Percentiles rank a stretch among this genome's conserved stretches.
Conservation (phyloP, 2,888 invertebrate species). For the Dicyrtoma fusca region DNA sequence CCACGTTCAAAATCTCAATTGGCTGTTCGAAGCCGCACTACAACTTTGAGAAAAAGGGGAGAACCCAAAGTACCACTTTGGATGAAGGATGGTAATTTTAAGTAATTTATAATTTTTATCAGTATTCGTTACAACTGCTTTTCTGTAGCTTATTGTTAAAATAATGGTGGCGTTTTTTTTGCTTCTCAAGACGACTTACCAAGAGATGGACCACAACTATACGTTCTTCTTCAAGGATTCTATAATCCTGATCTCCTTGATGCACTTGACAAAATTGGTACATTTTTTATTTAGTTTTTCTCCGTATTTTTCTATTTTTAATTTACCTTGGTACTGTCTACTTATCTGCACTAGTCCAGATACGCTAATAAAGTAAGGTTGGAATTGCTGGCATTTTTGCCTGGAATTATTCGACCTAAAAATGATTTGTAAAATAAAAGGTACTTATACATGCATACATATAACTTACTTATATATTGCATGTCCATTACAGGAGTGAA, state of each 20-base stretch:
- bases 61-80: not conserved
- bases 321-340: too few relatives aligned
- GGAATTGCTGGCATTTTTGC: too few relatives aligned
- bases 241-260: constrained; percentile 47
- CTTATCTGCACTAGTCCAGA: too few relatives aligned
- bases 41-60: constrained; percentile 1
- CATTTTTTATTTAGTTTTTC: not conserved
- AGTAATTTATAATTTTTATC: constrained; percentile 13
- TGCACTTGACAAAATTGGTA: constrained; percentile 48
- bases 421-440: too few relatives aligned
- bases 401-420: too few relatives aligned
- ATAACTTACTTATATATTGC: not conserved
- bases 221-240: constrained; percentile 50
- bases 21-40: constrained; percentile 6
- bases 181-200: constrained; percentile 47
- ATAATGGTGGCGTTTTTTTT: too few relatives aligned
- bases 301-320: too few relatives aligned
- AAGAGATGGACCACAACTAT: constrained; percentile 45
- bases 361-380: too few relatives aligned
- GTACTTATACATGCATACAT: too few relatives aligned
- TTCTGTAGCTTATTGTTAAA: too few relatives aligned
- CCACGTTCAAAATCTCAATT: constrained; percentile 1
- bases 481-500: constrained; percentile 32
- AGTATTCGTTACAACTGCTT: too few relatives aligned
- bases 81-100: not conserved